Conservation (phyloP, 2,113 vertebrate genomes). For the Lutjanus erythropterus region DNA sequence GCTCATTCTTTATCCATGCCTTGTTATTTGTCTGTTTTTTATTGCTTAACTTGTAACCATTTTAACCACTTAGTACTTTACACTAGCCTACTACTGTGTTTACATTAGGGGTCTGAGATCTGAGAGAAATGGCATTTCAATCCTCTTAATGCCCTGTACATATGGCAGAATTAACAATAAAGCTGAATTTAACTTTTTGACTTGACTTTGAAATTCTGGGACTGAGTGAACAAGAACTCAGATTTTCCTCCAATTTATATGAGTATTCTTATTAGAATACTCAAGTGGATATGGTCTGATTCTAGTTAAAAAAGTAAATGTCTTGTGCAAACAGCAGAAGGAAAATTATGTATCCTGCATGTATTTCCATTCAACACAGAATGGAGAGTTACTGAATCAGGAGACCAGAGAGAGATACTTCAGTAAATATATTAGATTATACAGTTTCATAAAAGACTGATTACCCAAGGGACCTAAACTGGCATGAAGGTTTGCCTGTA, state of each 20-base stretch:
- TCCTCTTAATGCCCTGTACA: too few species aligned
- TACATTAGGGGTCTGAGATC: too few species aligned
- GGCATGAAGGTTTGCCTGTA: neutral
- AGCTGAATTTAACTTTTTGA: too few species aligned
- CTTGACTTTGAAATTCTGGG: neutral
- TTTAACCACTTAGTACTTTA: too few species aligned
- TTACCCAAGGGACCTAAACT: neutral
- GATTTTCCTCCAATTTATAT: neutral
- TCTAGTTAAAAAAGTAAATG: neutral
- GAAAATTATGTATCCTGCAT: neutral
- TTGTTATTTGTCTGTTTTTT: too few species aligned
- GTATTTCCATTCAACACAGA: neutral
- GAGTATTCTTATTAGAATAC: neutral
- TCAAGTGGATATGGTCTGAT: slow-evolving; percentile 2
- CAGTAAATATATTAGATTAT: neutral
- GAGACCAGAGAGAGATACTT: neutral
- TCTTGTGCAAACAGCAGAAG: neutral
- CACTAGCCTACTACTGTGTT: too few species aligned
- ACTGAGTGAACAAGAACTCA: neutral
- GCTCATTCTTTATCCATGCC: too few species aligned
- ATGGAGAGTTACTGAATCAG: neutral
- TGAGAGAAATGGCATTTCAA: too few species aligned
- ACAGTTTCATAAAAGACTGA: neutral
- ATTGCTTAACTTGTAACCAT: too few species aligned
- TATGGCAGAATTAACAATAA: too few species aligned